Base-by-base conservation (phyloP, 2,113 vertebrate species). In the Corapipo altera region DNA sequence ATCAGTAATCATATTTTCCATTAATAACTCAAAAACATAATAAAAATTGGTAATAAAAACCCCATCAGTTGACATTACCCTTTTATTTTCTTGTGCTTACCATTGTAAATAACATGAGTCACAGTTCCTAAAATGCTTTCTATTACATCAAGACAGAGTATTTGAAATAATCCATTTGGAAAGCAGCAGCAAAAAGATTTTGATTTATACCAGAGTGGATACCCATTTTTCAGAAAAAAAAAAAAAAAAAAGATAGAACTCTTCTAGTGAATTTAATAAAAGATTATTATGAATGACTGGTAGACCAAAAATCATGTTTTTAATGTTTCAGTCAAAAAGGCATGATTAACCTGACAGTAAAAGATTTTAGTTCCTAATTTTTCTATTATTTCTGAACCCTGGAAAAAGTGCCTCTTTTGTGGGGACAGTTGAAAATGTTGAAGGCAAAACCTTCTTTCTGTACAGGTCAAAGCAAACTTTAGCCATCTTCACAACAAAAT, bases 191-290 rank as follows among this genome's bases (percentile, higher is more conserved):
- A 91, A 91, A 96, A 89, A 75, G 51, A 77, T 86, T 92, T 79
- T 96, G 35, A 93, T 84, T 92, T 71, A 66, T 88, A 43, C 66
- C 69, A 87, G 91, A 96, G 82, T 24, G 24, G 88, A 88, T 96
- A 93, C 81, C 95, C 94, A 94, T 97, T 97, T 95, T 92, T 85
- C 82, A 92, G 73, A 81, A 93, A 88, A 95, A 79, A 80, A 88
- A 94, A 85, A n/a, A n/a, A 95, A 52, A 62, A 97, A 97, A 93
- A 88, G 55, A 95, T 43, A 96, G 67, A 91, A 81, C 37, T 93
- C 61, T 92, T 97, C 88, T 89, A 95, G 92, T 94, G 85, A 96
- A 90, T 93, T 92, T 95, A 97, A 95, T 66, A 92, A 81, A 79
- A 55, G 62, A 19, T 73, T 85, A 44, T 79, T 72, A 61, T 82